Evolutionary conservation across 2,797 vertebrate genomes (phyloP).

Genomic region (Silurus lanzhouensis): DNA sequence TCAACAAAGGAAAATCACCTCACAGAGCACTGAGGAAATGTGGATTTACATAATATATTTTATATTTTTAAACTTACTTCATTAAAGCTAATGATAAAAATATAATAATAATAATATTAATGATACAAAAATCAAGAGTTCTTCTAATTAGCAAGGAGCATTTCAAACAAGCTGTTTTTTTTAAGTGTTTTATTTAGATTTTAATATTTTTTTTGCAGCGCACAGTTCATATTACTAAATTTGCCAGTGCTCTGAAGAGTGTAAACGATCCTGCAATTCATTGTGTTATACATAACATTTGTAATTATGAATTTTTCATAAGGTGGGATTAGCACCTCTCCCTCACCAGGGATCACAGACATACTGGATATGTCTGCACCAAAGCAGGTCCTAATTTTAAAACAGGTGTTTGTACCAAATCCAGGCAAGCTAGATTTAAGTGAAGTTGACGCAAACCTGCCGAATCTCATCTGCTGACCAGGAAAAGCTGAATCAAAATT

Average conservation of each 20-base stretch:
- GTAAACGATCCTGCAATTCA: neutral
- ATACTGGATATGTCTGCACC: neutral
- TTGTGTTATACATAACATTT: neutral
- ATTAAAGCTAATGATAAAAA: no score
- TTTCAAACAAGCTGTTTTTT: neutral
- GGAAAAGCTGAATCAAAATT: accelerated
- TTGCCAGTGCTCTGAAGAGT: neutral
- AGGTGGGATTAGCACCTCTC: slow-evolving; percentile 17
- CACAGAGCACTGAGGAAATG: no score
- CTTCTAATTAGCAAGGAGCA: neutral
- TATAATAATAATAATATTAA: no score
- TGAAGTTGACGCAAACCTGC: neutral
- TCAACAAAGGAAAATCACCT: no score
- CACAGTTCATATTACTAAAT: neutral
- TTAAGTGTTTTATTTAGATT: neutral
- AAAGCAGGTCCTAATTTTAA: neutral
- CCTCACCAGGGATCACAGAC: accelerated
- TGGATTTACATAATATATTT: no score
- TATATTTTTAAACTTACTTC: no score
- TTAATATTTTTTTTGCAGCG: no score
- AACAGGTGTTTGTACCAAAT: neutral
- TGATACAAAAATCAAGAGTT: neutral
- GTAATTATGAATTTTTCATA: slow-evolving; percentile 15
- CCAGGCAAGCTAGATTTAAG: accelerated
- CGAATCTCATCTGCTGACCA: neutral